phyloP scores from a whole-genome alignment of 2,888 invertebrate species.

The Lithosia quadra region DNA sequence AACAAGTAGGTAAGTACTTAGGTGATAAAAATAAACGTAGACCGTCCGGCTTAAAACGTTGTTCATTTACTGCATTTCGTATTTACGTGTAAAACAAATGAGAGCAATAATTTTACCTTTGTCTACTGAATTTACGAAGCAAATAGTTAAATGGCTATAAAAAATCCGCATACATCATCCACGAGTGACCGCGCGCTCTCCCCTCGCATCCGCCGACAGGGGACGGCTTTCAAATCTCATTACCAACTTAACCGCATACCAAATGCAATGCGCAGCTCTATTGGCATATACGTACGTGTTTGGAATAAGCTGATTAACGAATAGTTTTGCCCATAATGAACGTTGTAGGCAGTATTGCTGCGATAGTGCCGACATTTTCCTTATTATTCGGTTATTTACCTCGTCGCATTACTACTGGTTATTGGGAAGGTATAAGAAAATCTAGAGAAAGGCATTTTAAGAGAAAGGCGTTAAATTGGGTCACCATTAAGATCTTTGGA shows the following conservation, averaged over 20 bases:
- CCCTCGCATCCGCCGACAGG: constrained; percentile 57
- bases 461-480: not conserved
- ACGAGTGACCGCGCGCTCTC: constrained; percentile 71
- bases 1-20: not conserved
- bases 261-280: constrained; percentile 47
- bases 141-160: constrained; percentile 72
- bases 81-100: constrained; percentile 37
- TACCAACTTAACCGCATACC: constrained; percentile 61
- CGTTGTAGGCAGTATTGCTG: not conserved
- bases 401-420: constrained; percentile 2
- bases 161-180: constrained; percentile 76
- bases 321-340: constrained; percentile 19
- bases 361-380: not conserved
- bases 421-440: not conserved
- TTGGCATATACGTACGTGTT: constrained; percentile 38
- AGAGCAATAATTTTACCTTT: constrained; percentile 57
- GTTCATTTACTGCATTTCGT: constrained; percentile 35
- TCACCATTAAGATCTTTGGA: not conserved
- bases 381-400: constrained; percentile 4
- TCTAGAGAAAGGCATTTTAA: too few species aligned
- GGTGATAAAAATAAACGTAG: constrained; percentile 7
- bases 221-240: constrained; percentile 69
- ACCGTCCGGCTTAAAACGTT: constrained; percentile 3
- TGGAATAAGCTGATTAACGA: constrained; percentile 29
- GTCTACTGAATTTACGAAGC: constrained; percentile 66